phyloP scores from a whole-genome alignment of 2,888 invertebrate species.

The Lochmaea crataegi region DNA sequence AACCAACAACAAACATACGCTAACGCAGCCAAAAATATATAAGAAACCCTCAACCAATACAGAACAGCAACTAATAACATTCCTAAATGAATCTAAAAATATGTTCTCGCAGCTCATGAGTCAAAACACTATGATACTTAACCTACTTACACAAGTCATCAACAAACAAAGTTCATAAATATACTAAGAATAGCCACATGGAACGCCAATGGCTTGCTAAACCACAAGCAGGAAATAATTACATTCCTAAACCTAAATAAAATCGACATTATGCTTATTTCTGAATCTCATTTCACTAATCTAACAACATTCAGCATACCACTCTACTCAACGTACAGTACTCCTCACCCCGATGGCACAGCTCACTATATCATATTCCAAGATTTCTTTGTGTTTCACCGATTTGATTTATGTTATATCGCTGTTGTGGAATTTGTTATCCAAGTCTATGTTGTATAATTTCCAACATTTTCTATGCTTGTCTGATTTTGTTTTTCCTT shows the following conservation, averaged over 20 bases:
- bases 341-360: too few relatives aligned
- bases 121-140: conserved; percentile 7
- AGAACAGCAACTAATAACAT: conserved; percentile 6
- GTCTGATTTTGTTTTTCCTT: neutral
- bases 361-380: too few relatives aligned
- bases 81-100: conserved; percentile 19
- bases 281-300: conserved; percentile 17
- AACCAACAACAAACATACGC: neutral
- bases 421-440: too few relatives aligned
- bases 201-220: conserved; percentile 28
- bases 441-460: too few relatives aligned
- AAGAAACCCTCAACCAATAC: too few relatives aligned
- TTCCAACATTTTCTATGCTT: too few relatives aligned
- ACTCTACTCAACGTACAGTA: too few relatives aligned
- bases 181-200: conserved; percentile 23
- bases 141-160: neutral
- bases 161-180: too few relatives aligned
- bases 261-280: conserved; percentile 5
- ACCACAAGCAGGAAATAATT: conserved; percentile 19
- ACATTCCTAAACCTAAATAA: conserved; percentile 22
- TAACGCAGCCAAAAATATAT: conserved; percentile 4
- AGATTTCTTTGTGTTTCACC: too few relatives aligned
- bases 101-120: conserved; percentile 6
- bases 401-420: too few relatives aligned
- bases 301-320: too few relatives aligned